Base-by-base conservation (phyloP, 1,140 invertebrate species). In the Calycopis cecrops region DNA sequence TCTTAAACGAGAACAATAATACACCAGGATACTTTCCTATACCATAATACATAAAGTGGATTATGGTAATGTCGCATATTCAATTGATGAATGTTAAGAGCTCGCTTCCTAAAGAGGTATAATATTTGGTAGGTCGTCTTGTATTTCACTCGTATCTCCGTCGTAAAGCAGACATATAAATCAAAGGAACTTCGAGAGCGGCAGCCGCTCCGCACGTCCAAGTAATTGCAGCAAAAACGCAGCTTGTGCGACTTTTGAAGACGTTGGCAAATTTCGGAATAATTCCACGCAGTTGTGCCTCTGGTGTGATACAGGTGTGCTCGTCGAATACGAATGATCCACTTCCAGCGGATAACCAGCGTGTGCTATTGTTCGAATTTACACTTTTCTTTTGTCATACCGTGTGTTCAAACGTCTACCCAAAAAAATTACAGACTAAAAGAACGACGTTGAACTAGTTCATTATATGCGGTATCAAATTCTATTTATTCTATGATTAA, bases 151-250 rank as follows among this genome's bases (percentile, higher is more conserved):
- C 68, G 69, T 69, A 68, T 78, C 52, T 50, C 57, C 63, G 53
- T 64, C 57, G 59, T 57, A 60, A 59, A 71, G 75, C 66, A 71
- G 73, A 78, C 73, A 65, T 73, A 85, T 86, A 84, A 86, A 84
- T 86, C 83, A 86, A 86, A 80, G 74, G 69, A 75, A 76, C 70
- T 71, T 78, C 67, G 71, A 65, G 64, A 67, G 64, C 66, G 73
- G 69, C 73, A 64, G 69, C 66, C 72, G 72, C 72, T 74, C 65
- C 55, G 69, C 76, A 77, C 71, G 76, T 79, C 69, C 60, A 65
- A 57, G 71, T 86, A 86, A 86, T 86, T 86, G 79, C 72, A 55
- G 72, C 79, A 85, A 85, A 85, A 84, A 85, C 79, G 72, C 69
- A 66, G 53, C 60, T 67, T 73, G 76, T 71, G 73, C 69, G 78